A percentile compares a stretch with the other conserved stretches of the same genome.
Conservation (phyloP, 2,888 invertebrate species). For the Reticulitermes lucifugus region DNA sequence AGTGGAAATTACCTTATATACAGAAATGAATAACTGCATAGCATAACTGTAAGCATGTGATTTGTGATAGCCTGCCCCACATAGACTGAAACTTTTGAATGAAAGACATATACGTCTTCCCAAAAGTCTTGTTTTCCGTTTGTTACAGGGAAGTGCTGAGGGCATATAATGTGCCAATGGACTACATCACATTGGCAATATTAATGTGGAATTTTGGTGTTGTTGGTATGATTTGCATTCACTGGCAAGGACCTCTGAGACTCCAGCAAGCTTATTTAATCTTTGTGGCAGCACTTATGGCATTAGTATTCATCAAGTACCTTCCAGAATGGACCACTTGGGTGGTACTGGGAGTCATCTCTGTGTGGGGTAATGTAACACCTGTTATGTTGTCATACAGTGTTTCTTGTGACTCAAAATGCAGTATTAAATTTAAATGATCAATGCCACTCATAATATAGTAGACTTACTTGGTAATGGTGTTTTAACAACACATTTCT, state of each 20-base stretch:
- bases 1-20: too few relatives aligned
- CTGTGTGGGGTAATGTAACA: slow-evolving; percentile 87
- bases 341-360: slow-evolving; percentile 96
- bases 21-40: too few relatives aligned
- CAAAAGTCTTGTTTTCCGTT: slow-evolving; percentile 41
- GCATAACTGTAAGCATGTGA: too few relatives aligned
- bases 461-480: too few relatives aligned
- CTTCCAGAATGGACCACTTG: slow-evolving; percentile 99
- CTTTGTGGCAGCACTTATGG: slow-evolving; percentile 97
- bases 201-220: slow-evolving; percentile 98
- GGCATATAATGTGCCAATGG: slow-evolving; percentile 96
- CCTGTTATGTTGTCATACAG: too few relatives aligned
- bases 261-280: slow-evolving; percentile 97
- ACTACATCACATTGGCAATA: slow-evolving; percentile 87
- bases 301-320: slow-evolving; percentile 98
- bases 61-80: not conserved
- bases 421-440: too few relatives aligned
- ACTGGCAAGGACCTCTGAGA: slow-evolving; percentile 97
- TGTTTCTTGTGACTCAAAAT: too few relatives aligned
- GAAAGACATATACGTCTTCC: not conserved
- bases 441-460: too few relatives aligned
- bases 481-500: too few relatives aligned
- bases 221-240: slow-evolving; percentile 97
- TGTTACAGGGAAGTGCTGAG: slow-evolving; percentile 84
- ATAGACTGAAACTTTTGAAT: not conserved